Percentiles rank a stretch among this genome's conserved stretches.
These are phyloP conservation scores for Marmota flaviventris DNA, from an alignment of 2,113 vertebrate species.

Conservation along the genomic window DNA sequence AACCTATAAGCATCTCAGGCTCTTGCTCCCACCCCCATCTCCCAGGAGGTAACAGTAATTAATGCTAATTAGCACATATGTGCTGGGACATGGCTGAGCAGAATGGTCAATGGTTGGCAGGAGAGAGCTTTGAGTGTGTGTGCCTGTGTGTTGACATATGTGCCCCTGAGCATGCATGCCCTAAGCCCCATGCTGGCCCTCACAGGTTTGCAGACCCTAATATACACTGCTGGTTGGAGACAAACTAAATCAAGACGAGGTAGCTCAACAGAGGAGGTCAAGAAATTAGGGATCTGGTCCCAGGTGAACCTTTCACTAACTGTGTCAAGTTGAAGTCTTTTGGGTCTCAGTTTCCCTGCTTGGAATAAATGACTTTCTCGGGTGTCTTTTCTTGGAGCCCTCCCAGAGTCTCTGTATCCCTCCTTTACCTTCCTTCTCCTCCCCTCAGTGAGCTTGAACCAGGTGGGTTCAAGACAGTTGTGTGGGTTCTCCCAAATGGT, in stretches of 20 bases:
- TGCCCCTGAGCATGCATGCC: neutral
- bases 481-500: neutral
- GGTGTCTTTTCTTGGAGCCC: neutral
- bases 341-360: constrained; percentile 35
- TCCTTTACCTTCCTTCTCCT: neutral
- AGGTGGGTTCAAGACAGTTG: neutral
- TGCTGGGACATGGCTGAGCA: neutral
- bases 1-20: neutral
- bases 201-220: neutral
- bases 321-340: neutral
- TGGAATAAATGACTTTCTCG: neutral
- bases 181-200: neutral
- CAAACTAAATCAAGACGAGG: neutral
- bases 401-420: neutral
- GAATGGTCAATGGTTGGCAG: constrained; percentile 58
- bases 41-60: constrained; percentile 52
- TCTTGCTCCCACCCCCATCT: neutral
- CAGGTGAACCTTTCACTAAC: neutral
- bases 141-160: neutral
- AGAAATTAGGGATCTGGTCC: neutral
- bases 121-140: constrained; percentile 12
- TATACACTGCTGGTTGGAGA: neutral
- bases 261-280: neutral
- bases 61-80: constrained; percentile 59
- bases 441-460: neutral